Evolutionary conservation across 2,888 invertebrate genomes (phyloP), one percentile per base, ranked within the genome.

Genomic region (Agapostemon virescens): DNA sequence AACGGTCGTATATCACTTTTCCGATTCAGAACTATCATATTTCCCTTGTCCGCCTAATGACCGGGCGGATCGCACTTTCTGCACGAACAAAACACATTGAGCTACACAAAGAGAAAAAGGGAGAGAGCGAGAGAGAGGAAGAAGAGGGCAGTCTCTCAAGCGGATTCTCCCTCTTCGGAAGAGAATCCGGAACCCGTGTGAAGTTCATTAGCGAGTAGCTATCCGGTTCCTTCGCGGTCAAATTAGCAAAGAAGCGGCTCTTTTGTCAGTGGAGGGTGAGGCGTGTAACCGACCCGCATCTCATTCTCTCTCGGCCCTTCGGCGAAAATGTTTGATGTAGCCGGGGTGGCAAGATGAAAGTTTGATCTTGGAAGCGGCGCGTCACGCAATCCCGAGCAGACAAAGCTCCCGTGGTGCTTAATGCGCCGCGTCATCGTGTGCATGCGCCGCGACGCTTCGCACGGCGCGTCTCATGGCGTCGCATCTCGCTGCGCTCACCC

Each of bases 381-480:
- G 74, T 76, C 52, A 81, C 81, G 71, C 68, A 49, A 68, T 75
- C 42, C 64, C 71, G 71, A 69, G 52, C 81, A 78, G 71, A 74
- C 82, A 69, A 78, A 78, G 74, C 49, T 83, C 76, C 63, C 49
- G 72, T 75, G 40, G 75, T 40, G 83, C 76, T 76, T 83, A 83
- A 83, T 79, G 76, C 83, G 79, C 40, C 83, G 83, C 74, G 45
- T 83, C 67, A 72, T 76, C 61, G 79, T 55, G 75, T 68, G 52
- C 69, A 76, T 73, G 81, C 72, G 55, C 55, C 26, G 23, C 77
- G 81, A 42, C 45, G 69, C n/a, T n/a, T n/a, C n/a, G n/a, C n/a
- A n/a, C n/a, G 79, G 74, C 17, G 66, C 72, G 17, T 63, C 68
- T n/a, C n/a, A n/a, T 49, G n/a, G 49, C 55, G 55, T 55, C 55